Base-by-base conservation (phyloP, 2,888 invertebrate species). In the Erynnis tages region DNA sequence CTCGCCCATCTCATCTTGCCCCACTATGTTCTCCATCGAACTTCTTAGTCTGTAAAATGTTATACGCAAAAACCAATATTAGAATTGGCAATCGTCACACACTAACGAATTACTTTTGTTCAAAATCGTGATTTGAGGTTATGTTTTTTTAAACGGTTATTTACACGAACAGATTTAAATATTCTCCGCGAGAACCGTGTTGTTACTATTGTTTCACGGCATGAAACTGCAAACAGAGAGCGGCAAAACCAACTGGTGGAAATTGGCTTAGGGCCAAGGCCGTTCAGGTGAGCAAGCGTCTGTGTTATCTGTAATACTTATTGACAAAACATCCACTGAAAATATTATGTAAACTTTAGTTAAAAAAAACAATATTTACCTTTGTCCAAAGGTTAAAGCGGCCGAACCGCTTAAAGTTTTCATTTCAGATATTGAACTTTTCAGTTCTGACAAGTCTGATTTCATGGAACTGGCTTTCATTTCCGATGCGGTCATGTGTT, bases 361-460 rank as follows among this genome's bases (percentile, higher is more conserved):
- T 44, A 40, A 55, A 35, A 47, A 52, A 52, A 56, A 47, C 44
- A 54, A 60, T 32, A 57, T 50, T 71, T 59, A 88, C 88, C 87
- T 82, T 74, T 86, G 82, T 69, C 81, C 79, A 65, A 88, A 86
- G 66, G 84, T 87, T 65, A 84, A 75, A 54, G 85, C 82, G 52
- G 84, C 77, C 35, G 85, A 73, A 65, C 73, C 86, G 67, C 87
- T 88, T 55, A 94, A 88, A 69, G 93, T 95, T 86, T 95, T 96
- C 93, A 96, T 96, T 89, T 96, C 96, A 57, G 95, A 94, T 81
- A 96, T 94, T 73, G 95, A 95, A 76, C 94, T 94, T 80, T 96
- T 94, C 59, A 96, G 91, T 73, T 95, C 94, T 55, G 92, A 91
- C 41, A 95, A 90, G 79, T 95, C 95, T 58, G 94, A 94, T 85